Base-by-base conservation (phyloP, 2,888 invertebrate genomes). In the Drosophila prolongata region DNA sequence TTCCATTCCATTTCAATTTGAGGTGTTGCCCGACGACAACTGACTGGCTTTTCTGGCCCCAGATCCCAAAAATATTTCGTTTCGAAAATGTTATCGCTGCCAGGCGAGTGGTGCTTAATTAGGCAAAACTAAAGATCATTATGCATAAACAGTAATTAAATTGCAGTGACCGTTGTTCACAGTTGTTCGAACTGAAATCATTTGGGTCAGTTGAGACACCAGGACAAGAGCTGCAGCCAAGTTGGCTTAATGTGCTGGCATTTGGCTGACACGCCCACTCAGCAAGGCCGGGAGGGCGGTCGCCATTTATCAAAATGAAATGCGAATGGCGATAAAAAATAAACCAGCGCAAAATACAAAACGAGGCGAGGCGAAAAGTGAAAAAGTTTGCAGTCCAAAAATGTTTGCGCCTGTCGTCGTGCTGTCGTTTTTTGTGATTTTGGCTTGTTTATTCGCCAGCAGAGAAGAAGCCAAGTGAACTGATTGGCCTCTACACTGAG, bases 231-330 rank as follows among this genome's bases (percentile, higher is more conserved):
- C 14, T 58, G 42, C 27, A 50, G 34, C 44, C 73, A 58, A 58
- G 62, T 44, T 57, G 68, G 68, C 73, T 71, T 69, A 70, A 74
- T 73, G 76, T 52, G 50, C 58, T 64, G 67, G 44, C 68, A 53
- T 71, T 75, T 52, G 50, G 66, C 60, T 47, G 77, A 67, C 76
- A 76, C 75, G 62, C 80, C 82, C 83, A 67, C 74, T 53, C 58
- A 49, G 55, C 61, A 65, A 64, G 49, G 27, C 40, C 11, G 37
- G 16, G 42, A 6, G 44, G 44, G 42, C 11, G 57, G 46, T 30
- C 13, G 74, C 79, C 84, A 86, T 85, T 85, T 86, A 85, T 85
- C 85, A 85, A 85, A 86, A 82, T 80, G 78, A 80, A 86, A 76
- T 71, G 75, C 76, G 76, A 64, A 68, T 53, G 49, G 49, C 49